Base-by-base conservation (phyloP, 2,797 vertebrate genomes). In the Buphagus erythrorhynchus region DNA sequence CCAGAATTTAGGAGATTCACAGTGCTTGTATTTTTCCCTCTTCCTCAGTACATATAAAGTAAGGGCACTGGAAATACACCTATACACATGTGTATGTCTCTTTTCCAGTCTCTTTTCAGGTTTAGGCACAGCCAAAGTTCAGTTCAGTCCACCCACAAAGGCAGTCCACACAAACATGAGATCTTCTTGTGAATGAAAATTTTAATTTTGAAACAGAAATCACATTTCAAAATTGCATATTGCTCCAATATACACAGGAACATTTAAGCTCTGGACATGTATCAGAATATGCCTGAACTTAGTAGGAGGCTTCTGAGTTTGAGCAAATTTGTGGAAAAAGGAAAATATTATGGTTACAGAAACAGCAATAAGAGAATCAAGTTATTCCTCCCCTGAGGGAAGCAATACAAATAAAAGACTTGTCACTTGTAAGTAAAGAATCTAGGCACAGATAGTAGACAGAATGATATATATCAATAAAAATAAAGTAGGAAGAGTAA, bases 41-140 rank as follows among this genome's bases (percentile, higher is more conserved):
- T 79, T 86, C 40, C 8, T 63, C 48, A 66, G 18, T 12, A 6
- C 1, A 6, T 5, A 35, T 43, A 35, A 78, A 68, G 4, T 24
- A 74, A 55, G 20, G 35, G 4, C 12, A n/a, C 6, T 42, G 40
- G 9, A 71, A 16, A 49, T 26, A 59, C 5, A 36, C 4, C 6
- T 76, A 6, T 16, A 42, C 4, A 48, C 4, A 46, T 0, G 0
- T n/a, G 10, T 5, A 24, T 1, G 2, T 31, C 9, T 66, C 18
- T 71, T 84, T 35, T 45, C 17, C 29, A 57, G 13, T 38, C 11
- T 52, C 28, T 68, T 78, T 63, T 77, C 15, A 31, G 16, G 6
- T 46, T 59, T 54, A 85, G 57, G 33, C 26, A 57, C 7, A 80
- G 35, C 4, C 51, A 66, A 28, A 38, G 4, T 22, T 45, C 28